Conservation (phyloP, 2,113 vertebrate species). For the Tapirus terrestris region DNA sequence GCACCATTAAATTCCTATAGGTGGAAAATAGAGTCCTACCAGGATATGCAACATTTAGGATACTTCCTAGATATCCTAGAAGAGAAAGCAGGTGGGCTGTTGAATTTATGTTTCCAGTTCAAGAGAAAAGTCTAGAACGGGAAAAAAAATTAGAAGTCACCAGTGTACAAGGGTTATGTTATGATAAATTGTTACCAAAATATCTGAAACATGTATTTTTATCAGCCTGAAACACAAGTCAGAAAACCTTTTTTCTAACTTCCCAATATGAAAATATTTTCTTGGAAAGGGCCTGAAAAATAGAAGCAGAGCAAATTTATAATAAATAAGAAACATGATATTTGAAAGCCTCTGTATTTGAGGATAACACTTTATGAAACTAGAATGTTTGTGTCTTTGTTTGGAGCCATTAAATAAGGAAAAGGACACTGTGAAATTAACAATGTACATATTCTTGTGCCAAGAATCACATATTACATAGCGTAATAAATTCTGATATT, state of each 20-base stretch:
- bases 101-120: conserved; percentile 12
- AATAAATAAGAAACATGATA: neutral
- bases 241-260: conserved; percentile 3
- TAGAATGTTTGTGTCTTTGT: conserved; percentile 29
- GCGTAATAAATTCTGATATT: conserved; percentile 42
- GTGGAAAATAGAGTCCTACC: neutral
- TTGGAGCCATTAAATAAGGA: conserved; percentile 47
- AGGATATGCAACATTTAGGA: neutral
- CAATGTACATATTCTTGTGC: neutral
- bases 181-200: neutral
- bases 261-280: conserved; percentile 39
- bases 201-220: neutral
- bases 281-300: neutral
- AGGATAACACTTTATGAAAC: conserved; percentile 20
- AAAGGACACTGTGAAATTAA: conserved; percentile 14
- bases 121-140: neutral
- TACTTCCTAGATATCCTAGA: neutral
- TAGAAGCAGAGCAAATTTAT: conserved; percentile 44
- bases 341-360: conserved; percentile 1
- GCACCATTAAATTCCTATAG: neutral
- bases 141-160: neutral
- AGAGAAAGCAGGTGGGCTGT: neutral
- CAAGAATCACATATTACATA: neutral
- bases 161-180: neutral
- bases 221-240: conserved; percentile 3